Percentiles rank a stretch among this genome's conserved stretches.
Evolutionary conservation across 2,797 vertebrate genomes (phyloP).

Genomic region (Lophius americanus): DNA sequence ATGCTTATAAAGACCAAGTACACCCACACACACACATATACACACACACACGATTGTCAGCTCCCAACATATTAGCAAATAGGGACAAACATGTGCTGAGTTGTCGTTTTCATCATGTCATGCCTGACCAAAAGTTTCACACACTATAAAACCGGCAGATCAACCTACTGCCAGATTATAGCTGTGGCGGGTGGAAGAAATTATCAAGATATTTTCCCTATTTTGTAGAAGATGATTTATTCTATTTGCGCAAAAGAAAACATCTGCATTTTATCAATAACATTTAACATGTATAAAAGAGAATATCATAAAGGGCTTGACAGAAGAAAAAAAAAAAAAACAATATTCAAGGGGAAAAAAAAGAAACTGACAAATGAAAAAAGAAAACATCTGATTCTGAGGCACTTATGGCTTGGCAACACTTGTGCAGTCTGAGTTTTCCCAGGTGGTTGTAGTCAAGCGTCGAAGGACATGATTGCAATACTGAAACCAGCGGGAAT

Average conservation of each 20-base stretch:
- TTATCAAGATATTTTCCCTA: slow-evolving; percentile 56
- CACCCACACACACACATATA: slow-evolving; percentile 4
- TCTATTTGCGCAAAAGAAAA: slow-evolving; percentile 79
- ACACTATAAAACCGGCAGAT: slow-evolving; percentile 39
- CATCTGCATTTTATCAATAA: slow-evolving; percentile 83
- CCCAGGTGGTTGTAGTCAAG: slow-evolving; percentile 77
- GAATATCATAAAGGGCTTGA: slow-evolving; percentile 52
- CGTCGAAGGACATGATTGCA: slow-evolving; percentile 68
- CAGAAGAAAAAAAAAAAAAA: slow-evolving; percentile 42
- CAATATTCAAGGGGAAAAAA: slow-evolving; percentile 61
- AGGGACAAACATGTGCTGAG: slow-evolving; percentile 14
- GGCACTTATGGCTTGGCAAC: slow-evolving; percentile 75
- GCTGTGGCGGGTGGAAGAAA: slow-evolving; percentile 64
- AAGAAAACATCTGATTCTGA: slow-evolving; percentile 55
- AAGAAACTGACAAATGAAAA: slow-evolving; percentile 64
- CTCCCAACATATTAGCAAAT: slow-evolving; percentile 28
- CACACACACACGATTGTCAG: slow-evolving; percentile 10
- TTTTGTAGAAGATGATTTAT: slow-evolving; percentile 81
- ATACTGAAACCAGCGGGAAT: slow-evolving; percentile 50
- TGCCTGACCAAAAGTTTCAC: slow-evolving; percentile 33
- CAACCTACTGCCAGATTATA: slow-evolving; percentile 44
- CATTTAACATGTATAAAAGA: slow-evolving; percentile 79
- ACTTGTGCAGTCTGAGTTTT: slow-evolving; percentile 68
- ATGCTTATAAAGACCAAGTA: neutral
- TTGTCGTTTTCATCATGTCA: slow-evolving; percentile 3